Evolutionary conservation across 2,888 invertebrate genomes (phyloP).

Genomic region (Oscheius onirici): DNA sequence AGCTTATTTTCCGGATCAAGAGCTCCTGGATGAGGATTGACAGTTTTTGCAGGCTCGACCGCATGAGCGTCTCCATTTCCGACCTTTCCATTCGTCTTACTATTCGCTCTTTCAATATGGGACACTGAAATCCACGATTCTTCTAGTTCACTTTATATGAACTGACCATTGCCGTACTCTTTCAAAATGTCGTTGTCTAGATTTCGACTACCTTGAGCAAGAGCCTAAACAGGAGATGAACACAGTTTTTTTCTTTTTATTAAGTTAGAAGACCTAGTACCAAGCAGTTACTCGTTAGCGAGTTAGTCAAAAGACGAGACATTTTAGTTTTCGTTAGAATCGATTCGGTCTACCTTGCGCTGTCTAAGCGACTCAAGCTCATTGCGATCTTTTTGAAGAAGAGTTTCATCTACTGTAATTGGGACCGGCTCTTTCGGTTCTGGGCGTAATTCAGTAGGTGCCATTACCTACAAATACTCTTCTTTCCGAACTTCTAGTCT

Average conservation of each 20-base stretch:
- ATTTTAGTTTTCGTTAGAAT: no score
- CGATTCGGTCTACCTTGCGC: slow-evolving; percentile 13
- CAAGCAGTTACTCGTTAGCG: no score
- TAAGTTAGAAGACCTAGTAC: no score
- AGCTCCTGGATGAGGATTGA: slow-evolving; percentile 41
- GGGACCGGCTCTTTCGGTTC: neutral
- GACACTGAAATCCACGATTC: slow-evolving; percentile 38
- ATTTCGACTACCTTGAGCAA: slow-evolving; percentile 38
- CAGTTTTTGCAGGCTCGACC: slow-evolving; percentile 58
- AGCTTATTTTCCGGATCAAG: slow-evolving; percentile 47
- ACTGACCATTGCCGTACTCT: slow-evolving; percentile 61
- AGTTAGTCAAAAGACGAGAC: no score
- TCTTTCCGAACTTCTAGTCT: neutral
- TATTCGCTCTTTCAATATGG: slow-evolving; percentile 65
- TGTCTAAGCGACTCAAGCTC: slow-evolving; percentile 9
- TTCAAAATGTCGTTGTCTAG: slow-evolving; percentile 51
- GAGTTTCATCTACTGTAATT: slow-evolving; percentile 5
- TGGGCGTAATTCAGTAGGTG: no score
- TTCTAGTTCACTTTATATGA: neutral
- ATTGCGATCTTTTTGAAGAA: neutral
- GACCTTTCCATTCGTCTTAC: slow-evolving; percentile 29
- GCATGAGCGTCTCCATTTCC: slow-evolving; percentile 46
- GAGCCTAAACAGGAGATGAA: slow-evolving; percentile 31
- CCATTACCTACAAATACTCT: slow-evolving; percentile 4
- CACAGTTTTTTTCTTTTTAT: no score